These are phyloP conservation scores for Drosophila austrosaltans DNA, from an alignment of 2,888 invertebrate genomes.

Conservation along the genomic window DNA sequence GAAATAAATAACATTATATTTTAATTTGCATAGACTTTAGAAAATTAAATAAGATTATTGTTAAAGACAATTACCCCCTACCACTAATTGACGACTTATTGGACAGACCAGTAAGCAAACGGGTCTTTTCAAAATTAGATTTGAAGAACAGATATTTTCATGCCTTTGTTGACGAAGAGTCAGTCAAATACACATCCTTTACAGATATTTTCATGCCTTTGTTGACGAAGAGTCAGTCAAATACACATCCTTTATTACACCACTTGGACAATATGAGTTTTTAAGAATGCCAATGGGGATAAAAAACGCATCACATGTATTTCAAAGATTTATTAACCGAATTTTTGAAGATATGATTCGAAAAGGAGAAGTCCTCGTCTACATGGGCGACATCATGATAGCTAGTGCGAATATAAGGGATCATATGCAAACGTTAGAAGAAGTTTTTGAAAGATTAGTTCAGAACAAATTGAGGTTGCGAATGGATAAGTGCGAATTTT, in stretches of 20 bases:
- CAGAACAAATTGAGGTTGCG: too few species aligned
- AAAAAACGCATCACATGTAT: background rate
- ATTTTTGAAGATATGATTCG: background rate
- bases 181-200: too few species aligned
- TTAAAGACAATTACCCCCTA: background rate
- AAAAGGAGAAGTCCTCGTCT: background rate
- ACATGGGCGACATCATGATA: too few species aligned
- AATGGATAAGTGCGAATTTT: background rate
- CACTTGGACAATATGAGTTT: too few species aligned
- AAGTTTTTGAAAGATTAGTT: too few species aligned
- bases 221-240: background rate
- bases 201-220: background rate
- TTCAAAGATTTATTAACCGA: constrained; percentile 2
- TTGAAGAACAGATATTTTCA: background rate
- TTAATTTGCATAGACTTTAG: too few species aligned
- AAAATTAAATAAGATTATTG: too few species aligned
- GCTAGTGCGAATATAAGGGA: too few species aligned
- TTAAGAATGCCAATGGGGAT: constrained; percentile 3
- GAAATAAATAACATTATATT: too few species aligned
- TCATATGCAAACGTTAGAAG: background rate
- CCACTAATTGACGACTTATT: background rate
- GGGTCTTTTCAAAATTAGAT: background rate
- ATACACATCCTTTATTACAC: too few species aligned
- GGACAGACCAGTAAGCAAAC: background rate
- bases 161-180: too few species aligned